Conservation (phyloP, 1,140 invertebrate genomes). For the Cydia amplana region DNA sequence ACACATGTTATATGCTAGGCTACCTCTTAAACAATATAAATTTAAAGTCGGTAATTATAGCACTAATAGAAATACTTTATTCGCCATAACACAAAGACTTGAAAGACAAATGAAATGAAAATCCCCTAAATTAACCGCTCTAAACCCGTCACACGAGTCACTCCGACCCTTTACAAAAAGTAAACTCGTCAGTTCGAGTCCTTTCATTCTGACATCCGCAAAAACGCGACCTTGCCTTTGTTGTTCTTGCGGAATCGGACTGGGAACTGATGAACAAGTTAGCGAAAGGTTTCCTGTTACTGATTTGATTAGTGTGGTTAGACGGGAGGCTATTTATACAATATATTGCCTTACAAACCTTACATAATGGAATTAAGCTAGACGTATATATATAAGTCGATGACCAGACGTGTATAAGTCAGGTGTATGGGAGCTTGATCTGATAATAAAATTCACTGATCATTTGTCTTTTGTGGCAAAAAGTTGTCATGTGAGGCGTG, state of each 20-base stretch:
- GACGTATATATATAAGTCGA: no score
- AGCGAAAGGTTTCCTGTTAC: slow-evolving; percentile 4
- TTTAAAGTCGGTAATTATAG: no score
- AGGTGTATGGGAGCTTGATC: no score
- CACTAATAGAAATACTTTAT: no score
- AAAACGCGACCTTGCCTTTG: slow-evolving; percentile 61
- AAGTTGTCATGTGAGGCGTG: no score
- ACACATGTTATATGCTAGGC: no score
- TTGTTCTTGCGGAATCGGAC: slow-evolving; percentile 43
- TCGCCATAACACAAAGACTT: background rate
- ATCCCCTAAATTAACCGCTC: background rate
- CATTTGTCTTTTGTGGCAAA: no score
- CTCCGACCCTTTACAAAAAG: slow-evolving; percentile 12
- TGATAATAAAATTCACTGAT: no score
- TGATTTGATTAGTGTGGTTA: slow-evolving; percentile 8
- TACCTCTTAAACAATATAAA: no score
- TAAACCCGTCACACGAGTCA: slow-evolving; percentile 17
- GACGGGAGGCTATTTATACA: slow-evolving; percentile 1
- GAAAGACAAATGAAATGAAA: background rate
- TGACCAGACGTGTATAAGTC: no score
- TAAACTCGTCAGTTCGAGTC: slow-evolving; percentile 6
- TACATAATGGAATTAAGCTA: no score
- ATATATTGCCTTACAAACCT: no score
- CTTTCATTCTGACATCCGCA: slow-evolving; percentile 49
- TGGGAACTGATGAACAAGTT: slow-evolving; percentile 38